A percentile compares a stretch with the other conserved stretches of the same genome.
phyloP scores from a whole-genome alignment of 2,797 vertebrate species.

The Pyrocephalus nanus region DNA sequence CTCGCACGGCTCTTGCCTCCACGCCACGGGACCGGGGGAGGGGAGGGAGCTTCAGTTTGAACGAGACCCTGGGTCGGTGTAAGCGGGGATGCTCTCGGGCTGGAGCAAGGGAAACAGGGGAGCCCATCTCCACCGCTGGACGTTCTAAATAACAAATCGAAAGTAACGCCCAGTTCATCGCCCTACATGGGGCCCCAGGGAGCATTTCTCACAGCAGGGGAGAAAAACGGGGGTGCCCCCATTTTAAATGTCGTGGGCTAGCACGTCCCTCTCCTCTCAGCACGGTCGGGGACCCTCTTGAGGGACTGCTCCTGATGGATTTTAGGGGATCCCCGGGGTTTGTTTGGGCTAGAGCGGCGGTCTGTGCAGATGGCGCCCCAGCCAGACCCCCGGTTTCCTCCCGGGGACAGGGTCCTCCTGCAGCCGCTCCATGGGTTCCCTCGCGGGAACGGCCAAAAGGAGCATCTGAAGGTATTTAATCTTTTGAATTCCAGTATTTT shows the following conservation, averaged over 20 bases:
- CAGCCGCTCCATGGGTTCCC: neutral
- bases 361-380: neutral
- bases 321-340: neutral
- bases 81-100: neutral
- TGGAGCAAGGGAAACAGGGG: neutral
- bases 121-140: accelerated
- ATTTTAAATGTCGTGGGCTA: neutral
- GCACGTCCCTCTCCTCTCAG: neutral
- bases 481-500: neutral
- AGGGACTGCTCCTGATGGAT: neutral
- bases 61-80: neutral
- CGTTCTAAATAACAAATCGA: neutral
- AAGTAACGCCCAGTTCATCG: neutral
- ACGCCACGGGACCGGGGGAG: neutral
- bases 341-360: neutral
- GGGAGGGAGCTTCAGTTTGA: neutral
- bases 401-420: neutral
- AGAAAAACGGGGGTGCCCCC: accelerated
- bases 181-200: neutral
- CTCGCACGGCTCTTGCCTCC: neutral
- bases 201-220: neutral
- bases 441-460: neutral
- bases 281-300: too few relatives aligned
- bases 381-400: accelerated
- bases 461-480: neutral